Evolutionary conservation across 2,888 invertebrate species (phyloP), one percentile per base, ranked within the genome.

Genomic region (Epirrita christyi): DNA sequence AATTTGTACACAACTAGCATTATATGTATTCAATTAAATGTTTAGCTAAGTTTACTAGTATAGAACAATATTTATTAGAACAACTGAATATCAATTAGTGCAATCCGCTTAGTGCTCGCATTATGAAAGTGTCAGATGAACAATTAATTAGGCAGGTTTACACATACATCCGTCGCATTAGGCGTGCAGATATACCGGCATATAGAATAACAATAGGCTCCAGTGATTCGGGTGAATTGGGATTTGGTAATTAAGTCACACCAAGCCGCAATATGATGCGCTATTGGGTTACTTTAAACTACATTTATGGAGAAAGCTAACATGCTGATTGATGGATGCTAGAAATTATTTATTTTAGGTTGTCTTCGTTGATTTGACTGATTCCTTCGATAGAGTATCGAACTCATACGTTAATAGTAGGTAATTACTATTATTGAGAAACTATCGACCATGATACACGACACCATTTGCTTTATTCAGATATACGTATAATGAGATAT

Each of bases 161-260:
- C 66, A 55, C 65, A 46, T 59, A 64, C 64, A 70, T 71, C 45
- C 32, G 71, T 75, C 71, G 71, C 64, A 70, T 75, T 70, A 67
- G 63, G 65, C 72, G 66, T 66, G 52, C 37, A 65, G 64, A 72
- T 70, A 72, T 72, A 71, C 73, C 51, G 64, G 70, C 70, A 48
- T n/a, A n/a, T 70, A 45, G 40, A 41, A 21, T 38, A 14, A 38
- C 11, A 38, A 0, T 11, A 38, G 32, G 28, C 36, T 29, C 68
- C 73, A 59, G 60, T 74, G 73, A 75, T 65, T 78, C 65, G 71
- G 63, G 32, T 32, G 32, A 73, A 75, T 74, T 72, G 66, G 64
- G 64, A 66, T 69, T 65, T 64, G 59, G 41, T 60, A 60, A 60
- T 57, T 59, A 53, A 46, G 38, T 53, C 46, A 47, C 21, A 53